phyloP scores from a whole-genome alignment of 2,113 vertebrate genomes.

The Psephotus haematonotus region DNA sequence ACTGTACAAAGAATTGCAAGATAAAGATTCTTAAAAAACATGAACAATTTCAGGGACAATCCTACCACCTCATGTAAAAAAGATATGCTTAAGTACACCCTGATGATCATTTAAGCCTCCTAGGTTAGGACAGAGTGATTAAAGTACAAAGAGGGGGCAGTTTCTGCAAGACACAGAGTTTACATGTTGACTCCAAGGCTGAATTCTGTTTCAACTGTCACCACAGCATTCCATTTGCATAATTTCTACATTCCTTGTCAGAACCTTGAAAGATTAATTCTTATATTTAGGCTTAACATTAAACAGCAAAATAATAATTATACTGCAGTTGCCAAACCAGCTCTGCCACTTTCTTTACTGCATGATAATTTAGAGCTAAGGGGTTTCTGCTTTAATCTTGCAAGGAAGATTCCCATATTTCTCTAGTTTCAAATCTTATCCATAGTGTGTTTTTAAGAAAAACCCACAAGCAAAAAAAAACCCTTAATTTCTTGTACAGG shows the following conservation, averaged over 20 bases:
- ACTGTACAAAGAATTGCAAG: not conserved
- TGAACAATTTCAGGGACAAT: not conserved
- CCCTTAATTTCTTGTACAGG: not conserved
- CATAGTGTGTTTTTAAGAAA: not conserved
- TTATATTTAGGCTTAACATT: not conserved
- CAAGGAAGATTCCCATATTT: not conserved
- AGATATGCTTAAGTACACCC: not conserved
- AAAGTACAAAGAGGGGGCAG: not conserved
- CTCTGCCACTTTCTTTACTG: not conserved
- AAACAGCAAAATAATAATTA: constrained; percentile 14
- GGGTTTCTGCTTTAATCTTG: not conserved
- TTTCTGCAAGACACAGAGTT: not conserved
- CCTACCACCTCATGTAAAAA: not conserved
- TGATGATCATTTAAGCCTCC: not conserved
- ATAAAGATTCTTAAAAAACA: not conserved
- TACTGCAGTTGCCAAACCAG: not conserved
- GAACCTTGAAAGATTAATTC: not conserved
- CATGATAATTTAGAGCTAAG: not conserved
- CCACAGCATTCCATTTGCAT: not conserved
- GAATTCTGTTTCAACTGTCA: not conserved
- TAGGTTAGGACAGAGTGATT: not conserved
- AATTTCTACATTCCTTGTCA: not conserved
- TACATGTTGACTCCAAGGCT: not conserved
- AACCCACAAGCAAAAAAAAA: not conserved
- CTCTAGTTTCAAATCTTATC: not conserved